These are phyloP conservation scores for Phycodurus eques DNA, from an alignment of 2,113 vertebrate species.

Conservation along the genomic window DNA sequence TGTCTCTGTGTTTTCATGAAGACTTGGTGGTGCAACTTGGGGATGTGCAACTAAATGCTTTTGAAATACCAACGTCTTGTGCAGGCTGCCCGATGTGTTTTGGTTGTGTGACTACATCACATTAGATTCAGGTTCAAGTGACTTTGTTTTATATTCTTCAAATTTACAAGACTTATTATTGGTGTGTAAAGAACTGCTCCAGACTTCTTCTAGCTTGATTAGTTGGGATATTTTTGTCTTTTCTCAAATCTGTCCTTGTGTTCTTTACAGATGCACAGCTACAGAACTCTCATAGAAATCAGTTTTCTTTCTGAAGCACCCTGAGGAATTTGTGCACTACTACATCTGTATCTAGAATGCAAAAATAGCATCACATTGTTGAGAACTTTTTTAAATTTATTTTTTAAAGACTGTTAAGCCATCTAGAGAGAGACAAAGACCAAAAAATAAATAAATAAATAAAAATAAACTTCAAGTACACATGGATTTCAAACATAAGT, in stretches of 20 bases:
- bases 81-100: conserved; percentile 7
- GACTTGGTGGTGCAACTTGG: background rate
- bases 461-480: background rate
- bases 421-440: background rate
- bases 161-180: background rate
- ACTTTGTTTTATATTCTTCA: background rate
- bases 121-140: background rate
- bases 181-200: background rate
- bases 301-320: conserved; percentile 26
- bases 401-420: conserved; percentile 24
- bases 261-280: conserved; percentile 25
- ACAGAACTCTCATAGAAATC: conserved; percentile 30
- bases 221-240: conserved; percentile 13
- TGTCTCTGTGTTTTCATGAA: background rate
- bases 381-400: conserved; percentile 21
- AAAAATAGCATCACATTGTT: conserved; percentile 55
- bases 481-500: background rate
- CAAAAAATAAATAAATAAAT: background rate
- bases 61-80: conserved; percentile 5
- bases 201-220: conserved; percentile 2
- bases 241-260: conserved; percentile 11
- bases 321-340: conserved; percentile 44
- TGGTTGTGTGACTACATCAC: conserved; percentile 7
- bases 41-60: conserved; percentile 10
- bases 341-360: conserved; percentile 40